Evolutionary conservation across 2,888 invertebrate genomes (phyloP), one percentile per base, ranked within the genome.

Genomic region (Drosophila antonietae): DNA sequence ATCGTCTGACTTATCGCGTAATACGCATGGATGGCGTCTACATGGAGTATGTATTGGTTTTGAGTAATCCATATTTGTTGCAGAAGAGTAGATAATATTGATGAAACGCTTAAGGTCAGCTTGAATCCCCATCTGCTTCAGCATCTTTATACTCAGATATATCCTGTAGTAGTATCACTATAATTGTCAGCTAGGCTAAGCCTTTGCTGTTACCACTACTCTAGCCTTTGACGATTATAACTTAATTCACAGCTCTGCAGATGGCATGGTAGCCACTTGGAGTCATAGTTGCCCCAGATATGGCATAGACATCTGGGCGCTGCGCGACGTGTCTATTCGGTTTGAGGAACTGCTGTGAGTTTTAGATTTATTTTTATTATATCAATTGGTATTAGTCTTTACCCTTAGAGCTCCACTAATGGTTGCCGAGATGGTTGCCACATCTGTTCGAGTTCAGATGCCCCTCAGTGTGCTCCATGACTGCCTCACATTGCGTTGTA

Each of bases 271-370:
- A 1, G 69, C 85, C 3, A 86, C 84, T 15, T 92, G 90, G 80
- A 72, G 64, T 2, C 82, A 83, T 66, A 23, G 37, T 5, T 80
- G 74, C n/a, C 55, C 78, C 3, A 56, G 78, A 10, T 92, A 89
- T 64, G 51, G 71, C 35, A 78, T 92, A 0, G 91, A 92, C 49
- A 73, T 92, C 12, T 92, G 92, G 92, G 78, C 85, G 12, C 65
- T 92, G 14, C 87, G 87, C 18, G 83, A 91, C 75, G 89, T 92
- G 0, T 86, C 92, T 4, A 71, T 92, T 35, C 72, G 83, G 8
- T 86, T 92, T 37, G 44, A 76, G 2, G 73, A 81, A 7, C 7
- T 83, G 41, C 75, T 76, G 92, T 92, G 75, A 83, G 84, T 80
- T 0, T 3, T 2, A 3, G 1, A 5, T 39, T 7, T 6, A 52